These are phyloP conservation scores for Anas bernieri DNA, from an alignment of 2,797 vertebrate species.

Conservation along the genomic window DNA sequence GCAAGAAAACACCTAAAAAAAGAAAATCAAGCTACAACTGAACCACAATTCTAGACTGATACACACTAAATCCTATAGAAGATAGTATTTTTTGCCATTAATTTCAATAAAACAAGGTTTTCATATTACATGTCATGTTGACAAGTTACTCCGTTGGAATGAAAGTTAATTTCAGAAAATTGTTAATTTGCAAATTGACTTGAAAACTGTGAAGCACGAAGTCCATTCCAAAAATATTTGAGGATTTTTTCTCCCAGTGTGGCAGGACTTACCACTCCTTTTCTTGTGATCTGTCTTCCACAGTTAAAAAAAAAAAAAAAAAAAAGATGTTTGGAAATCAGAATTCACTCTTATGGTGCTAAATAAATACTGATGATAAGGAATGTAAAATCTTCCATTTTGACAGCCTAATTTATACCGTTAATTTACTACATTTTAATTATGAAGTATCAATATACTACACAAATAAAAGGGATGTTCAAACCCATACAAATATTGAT, in stretches of 20 bases:
- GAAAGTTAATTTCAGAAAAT: neutral
- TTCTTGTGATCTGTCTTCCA: neutral
- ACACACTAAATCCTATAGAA: neutral
- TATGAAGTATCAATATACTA: neutral
- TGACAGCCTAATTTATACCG: neutral
- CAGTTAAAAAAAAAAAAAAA: neutral
- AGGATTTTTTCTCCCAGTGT: neutral
- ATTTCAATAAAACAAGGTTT: neutral
- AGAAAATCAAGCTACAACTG: neutral
- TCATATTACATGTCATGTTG: neutral
- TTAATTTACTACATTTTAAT: constrained; percentile 30
- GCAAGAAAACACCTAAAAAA: neutral
- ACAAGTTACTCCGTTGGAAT: neutral
- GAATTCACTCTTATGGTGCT: neutral
- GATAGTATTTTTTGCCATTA: neutral
- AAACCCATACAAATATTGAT: constrained; percentile 39
- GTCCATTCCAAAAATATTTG: neutral
- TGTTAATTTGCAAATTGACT: neutral
- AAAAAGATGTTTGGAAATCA: neutral
- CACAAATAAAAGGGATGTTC: neutral
- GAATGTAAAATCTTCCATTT: neutral
- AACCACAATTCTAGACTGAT: neutral
- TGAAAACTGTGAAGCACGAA: neutral
- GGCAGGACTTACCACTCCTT: neutral
- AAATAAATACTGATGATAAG: neutral